Evolutionary conservation across 2,113 vertebrate genomes (phyloP).

Genomic region (Pundamilia nyererei): DNA sequence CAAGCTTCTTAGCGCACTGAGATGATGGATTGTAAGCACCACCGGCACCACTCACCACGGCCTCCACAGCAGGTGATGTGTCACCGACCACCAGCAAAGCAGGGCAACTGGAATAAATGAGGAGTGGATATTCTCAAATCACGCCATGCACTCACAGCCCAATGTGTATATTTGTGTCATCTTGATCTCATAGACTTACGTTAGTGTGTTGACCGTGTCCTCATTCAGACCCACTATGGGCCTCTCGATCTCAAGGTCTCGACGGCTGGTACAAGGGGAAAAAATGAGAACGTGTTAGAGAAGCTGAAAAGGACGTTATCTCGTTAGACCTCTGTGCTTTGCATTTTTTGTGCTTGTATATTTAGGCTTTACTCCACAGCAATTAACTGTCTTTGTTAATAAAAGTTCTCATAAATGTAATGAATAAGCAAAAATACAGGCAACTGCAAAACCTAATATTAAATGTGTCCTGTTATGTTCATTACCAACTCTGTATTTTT

Average conservation of each 20-base stretch:
- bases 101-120: conserved; percentile 76
- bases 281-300: background rate
- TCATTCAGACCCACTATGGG: conserved; percentile 81
- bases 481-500: background rate
- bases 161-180: background rate
- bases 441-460: background rate
- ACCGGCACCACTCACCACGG: conserved; percentile 78
- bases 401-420: background rate
- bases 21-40: background rate
- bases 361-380: background rate
- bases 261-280: conserved; percentile 74
- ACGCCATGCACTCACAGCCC: background rate
- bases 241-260: conserved; percentile 90
- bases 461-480: background rate
- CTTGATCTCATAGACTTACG: conserved; percentile 69
- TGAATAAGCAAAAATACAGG: background rate
- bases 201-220: conserved; percentile 82
- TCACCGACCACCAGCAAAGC: conserved; percentile 91
- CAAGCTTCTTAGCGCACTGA: background rate
- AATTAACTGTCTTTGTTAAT: background rate
- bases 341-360: background rate
- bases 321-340: background rate
- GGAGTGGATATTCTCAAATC: background rate
- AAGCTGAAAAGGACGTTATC: background rate
- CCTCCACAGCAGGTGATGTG: conserved; percentile 90